Percentiles rank a stretch among this genome's conserved stretches.
Evolutionary conservation across 2,797 vertebrate species (phyloP).

Genomic region (Momotus momota): DNA sequence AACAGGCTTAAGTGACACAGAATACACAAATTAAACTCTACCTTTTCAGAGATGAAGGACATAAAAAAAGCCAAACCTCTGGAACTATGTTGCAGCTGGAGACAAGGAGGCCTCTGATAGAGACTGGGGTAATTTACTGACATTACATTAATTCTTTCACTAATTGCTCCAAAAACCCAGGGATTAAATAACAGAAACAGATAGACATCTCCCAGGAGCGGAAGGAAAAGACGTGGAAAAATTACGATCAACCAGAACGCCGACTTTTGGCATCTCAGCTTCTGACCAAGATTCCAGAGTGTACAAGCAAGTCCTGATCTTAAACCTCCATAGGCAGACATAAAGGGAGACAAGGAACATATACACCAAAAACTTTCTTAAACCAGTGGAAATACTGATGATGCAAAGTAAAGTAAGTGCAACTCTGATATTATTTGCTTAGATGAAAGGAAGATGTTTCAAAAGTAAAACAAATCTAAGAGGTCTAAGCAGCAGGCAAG

Average conservation of each 20-base stretch:
- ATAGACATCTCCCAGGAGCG: background rate
- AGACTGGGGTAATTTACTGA: background rate
- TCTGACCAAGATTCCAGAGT: slow-evolving; percentile 38
- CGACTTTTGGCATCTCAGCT: slow-evolving; percentile 54
- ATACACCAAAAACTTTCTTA: background rate
- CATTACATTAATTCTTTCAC: slow-evolving; percentile 21
- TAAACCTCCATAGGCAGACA: background rate
- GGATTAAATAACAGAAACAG: slow-evolving; percentile 61
- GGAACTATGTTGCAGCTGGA: background rate
- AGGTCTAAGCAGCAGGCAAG: slow-evolving; percentile 1
- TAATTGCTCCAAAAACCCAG: slow-evolving; percentile 33
- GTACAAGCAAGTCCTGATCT: background rate
- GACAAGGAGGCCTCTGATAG: background rate
- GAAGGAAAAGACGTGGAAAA: slow-evolving; percentile 48
- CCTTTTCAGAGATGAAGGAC: background rate
- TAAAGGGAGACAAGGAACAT: background rate
- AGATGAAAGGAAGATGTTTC: background rate
- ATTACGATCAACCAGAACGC: slow-evolving; percentile 31
- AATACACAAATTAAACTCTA: background rate
- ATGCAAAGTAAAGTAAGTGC: background rate
- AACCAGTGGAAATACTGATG: background rate
- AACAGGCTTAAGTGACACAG: background rate
- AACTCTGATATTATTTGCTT: background rate
- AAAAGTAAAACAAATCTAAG: background rate
- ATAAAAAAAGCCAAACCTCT: background rate